Conservation (phyloP, 2,888 invertebrate genomes). For the Pandemis cinnamomeana region DNA sequence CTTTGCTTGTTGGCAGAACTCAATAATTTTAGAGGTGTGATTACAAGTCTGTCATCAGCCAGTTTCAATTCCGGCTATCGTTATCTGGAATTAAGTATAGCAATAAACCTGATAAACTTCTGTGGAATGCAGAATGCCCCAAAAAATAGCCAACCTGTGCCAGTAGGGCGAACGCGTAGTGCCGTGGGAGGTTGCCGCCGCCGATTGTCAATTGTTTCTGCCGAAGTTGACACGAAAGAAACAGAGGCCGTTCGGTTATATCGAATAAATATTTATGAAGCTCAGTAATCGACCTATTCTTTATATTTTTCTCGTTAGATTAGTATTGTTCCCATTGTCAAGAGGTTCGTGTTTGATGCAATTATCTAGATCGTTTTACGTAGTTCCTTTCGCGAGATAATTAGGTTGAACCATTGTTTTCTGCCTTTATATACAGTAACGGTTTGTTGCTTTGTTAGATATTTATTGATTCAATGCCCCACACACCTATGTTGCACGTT, state of each 20-base stretch:
- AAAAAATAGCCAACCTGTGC: slow-evolving; percentile 22
- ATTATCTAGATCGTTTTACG: slow-evolving; percentile 14
- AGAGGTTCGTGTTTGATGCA: slow-evolving; percentile 21
- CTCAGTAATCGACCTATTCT: slow-evolving; percentile 12
- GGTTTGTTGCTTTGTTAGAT: neutral
- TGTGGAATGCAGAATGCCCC: slow-evolving; percentile 11
- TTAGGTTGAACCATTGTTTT: slow-evolving; percentile 29
- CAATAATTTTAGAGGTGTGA: neutral
- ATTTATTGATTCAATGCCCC: neutral
- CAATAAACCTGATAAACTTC: slow-evolving; percentile 45
- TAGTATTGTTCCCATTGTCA: slow-evolving; percentile 26
- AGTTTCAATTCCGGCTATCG: neutral
- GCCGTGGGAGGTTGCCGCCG: slow-evolving; percentile 57
- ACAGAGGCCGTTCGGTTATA: slow-evolving; percentile 47
- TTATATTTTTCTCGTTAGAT: slow-evolving; percentile 15
- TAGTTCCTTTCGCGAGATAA: slow-evolving; percentile 11
- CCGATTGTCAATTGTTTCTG: slow-evolving; percentile 39
- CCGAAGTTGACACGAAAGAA: slow-evolving; percentile 55
- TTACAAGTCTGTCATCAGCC: neutral
- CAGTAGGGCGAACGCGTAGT: slow-evolving; percentile 38
- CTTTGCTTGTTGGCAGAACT: too few species aligned
- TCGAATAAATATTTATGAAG: slow-evolving; percentile 22
- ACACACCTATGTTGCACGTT: neutral
- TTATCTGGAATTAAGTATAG: neutral
- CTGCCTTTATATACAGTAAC: slow-evolving; percentile 18